A percentile compares a stretch with the other conserved stretches of the same genome.
phyloP scores from a whole-genome alignment of 2,797 vertebrate genomes.

The Bovichtus diacanthus region DNA sequence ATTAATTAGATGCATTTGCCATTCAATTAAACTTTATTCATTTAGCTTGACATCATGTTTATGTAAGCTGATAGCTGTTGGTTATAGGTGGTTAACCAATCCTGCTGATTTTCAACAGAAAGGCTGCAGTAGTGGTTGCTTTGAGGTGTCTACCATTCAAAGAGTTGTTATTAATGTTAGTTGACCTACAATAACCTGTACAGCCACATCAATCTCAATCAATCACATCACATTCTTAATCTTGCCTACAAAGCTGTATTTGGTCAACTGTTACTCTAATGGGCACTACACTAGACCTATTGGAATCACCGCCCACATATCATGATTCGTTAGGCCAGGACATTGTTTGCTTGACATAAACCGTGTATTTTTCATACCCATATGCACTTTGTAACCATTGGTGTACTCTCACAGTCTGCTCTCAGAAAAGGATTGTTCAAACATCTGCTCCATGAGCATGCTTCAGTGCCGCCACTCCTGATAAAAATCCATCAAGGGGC shows the following conservation, averaged over 20 bases:
- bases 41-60: neutral
- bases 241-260: neutral
- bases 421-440: neutral
- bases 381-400: neutral
- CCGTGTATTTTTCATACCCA: neutral
- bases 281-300: neutral
- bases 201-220: too few relatives aligned
- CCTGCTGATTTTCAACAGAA: neutral
- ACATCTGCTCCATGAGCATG: neutral
- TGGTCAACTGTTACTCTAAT: neutral
- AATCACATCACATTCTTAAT: too few relatives aligned
- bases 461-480: constrained; percentile 22
- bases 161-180: neutral
- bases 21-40: neutral
- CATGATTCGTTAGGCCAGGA: neutral
- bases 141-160: too few relatives aligned
- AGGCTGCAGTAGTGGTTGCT: too few relatives aligned
- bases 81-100: neutral
- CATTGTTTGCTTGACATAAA: neutral
- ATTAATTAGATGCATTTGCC: neutral
- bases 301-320: neutral
- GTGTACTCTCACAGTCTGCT: constrained; percentile 7
- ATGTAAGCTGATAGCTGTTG: neutral
- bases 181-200: neutral
- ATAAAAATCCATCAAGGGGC: constrained; percentile 40